Percentiles rank a stretch among this genome's conserved stretches.
Evolutionary conservation across 2,797 vertebrate species (phyloP).

Genomic region (Cichlasoma orientale): DNA sequence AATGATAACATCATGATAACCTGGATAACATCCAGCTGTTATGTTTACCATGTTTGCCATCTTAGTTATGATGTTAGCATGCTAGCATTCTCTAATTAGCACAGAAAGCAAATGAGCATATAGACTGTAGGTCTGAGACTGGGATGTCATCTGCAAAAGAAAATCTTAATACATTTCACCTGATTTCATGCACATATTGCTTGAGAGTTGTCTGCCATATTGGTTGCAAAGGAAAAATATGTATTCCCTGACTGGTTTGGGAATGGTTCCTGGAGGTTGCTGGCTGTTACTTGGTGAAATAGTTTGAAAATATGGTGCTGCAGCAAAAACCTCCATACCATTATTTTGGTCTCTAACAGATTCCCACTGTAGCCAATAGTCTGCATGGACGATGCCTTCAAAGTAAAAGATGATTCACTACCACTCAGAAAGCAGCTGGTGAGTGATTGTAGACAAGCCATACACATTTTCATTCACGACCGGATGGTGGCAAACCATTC

Average conservation of each 20-base stretch:
- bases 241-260: background rate
- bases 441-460: background rate
- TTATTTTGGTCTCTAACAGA: background rate
- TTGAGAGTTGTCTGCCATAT: background rate
- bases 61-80: no score
- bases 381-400: no score
- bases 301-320: background rate
- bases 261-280: background rate
- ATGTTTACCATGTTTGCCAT: no score
- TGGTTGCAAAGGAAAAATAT: background rate
- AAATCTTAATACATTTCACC: background rate
- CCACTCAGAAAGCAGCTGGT: no score
- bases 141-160: background rate
- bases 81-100: no score
- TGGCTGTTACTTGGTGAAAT: background rate
- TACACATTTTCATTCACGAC: background rate
- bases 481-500: background rate
- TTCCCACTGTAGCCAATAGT: no score
- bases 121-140: no score
- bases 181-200: background rate
- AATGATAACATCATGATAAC: no score
- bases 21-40: no score
- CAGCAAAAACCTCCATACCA: background rate
- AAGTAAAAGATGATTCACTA: no score
- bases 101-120: no score